phyloP scores from a whole-genome alignment of 1,140 invertebrate genomes.

The Copidosoma floridanum region DNA sequence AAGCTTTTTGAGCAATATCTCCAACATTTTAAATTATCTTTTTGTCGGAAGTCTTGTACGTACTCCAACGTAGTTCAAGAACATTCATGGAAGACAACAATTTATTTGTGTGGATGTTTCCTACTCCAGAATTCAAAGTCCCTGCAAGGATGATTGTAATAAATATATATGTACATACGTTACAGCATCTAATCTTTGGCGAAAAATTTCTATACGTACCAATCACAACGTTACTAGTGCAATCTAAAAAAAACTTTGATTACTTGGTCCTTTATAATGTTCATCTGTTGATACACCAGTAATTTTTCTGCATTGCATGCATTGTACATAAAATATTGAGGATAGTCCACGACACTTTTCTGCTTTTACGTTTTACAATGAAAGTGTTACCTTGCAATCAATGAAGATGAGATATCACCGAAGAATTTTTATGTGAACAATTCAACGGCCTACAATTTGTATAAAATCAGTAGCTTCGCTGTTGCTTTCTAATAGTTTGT shows the following conservation, averaged over 20 bases:
- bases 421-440: neutral
- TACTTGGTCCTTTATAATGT: neutral
- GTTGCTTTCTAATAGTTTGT: too few species aligned
- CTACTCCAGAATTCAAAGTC: constrained; percentile 1
- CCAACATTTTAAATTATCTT: constrained; percentile 8
- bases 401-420: neutral
- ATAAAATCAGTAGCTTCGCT: too few species aligned
- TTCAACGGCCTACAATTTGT: neutral
- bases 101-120: constrained; percentile 20
- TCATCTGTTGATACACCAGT: neutral
- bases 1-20: constrained; percentile 22
- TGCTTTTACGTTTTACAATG: neutral
- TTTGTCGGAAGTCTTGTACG: constrained; percentile 23
- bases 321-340: neutral
- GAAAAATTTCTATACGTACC: neutral
- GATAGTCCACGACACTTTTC: neutral
- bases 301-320: neutral
- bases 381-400: neutral
- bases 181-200: too few species aligned
- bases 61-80: constrained; percentile 8
- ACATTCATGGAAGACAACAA: constrained; percentile 19
- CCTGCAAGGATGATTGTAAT: neutral
- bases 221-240: too few species aligned
- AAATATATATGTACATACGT: too few species aligned
- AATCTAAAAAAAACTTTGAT: too few species aligned